Percentiles rank a stretch among this genome's conserved stretches.
Conservation (phyloP, 2,113 vertebrate species). For the Dendropsophus ebraccatus region DNA sequence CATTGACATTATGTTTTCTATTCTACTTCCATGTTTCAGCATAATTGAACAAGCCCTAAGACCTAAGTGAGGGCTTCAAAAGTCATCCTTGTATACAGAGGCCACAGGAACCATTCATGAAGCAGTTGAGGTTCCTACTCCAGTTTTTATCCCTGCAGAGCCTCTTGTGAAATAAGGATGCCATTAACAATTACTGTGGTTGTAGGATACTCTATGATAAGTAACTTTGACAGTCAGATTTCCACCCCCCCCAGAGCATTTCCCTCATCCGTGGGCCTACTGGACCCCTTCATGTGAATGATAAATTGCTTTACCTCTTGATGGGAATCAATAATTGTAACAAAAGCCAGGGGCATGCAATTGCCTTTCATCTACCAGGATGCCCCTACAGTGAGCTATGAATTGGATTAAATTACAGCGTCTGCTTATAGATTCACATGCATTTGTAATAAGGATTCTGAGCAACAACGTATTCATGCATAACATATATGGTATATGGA, state of each 20-base stretch:
- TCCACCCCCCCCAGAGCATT: neutral
- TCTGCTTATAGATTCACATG: neutral
- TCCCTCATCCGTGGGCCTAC: neutral
- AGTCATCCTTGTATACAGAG: neutral
- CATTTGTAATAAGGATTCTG: neutral
- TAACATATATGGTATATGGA: neutral
- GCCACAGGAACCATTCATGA: neutral
- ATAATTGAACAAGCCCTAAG: too few relatives aligned
- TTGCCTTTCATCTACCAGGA: neutral
- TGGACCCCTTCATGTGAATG: neutral
- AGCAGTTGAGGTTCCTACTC: neutral
- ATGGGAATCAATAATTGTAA: neutral
- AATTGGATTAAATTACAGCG: neutral
- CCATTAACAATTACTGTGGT: neutral
- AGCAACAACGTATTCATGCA: neutral
- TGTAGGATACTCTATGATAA: neutral
- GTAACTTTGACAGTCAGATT: neutral
- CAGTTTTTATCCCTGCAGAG: neutral
- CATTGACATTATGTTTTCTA: too few relatives aligned
- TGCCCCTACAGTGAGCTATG: neutral
- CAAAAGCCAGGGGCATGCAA: neutral
- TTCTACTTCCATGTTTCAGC: too few relatives aligned
- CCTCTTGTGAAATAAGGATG: neutral
- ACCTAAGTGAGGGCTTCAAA: neutral
- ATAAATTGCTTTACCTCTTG: neutral